phyloP scores from a whole-genome alignment of 2,888 invertebrate species.

The Drosophila greeni region DNA sequence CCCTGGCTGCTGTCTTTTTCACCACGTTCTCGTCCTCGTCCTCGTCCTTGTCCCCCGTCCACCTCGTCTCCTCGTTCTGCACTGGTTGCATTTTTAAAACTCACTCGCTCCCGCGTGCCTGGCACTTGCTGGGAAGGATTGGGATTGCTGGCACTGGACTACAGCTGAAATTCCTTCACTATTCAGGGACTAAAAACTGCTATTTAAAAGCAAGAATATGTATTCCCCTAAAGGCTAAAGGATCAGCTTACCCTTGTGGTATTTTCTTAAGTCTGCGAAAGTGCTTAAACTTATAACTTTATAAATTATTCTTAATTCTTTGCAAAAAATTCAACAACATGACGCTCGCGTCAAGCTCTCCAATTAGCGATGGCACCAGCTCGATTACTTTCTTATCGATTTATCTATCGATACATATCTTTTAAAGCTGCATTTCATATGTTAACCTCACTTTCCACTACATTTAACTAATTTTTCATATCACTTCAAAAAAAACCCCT shows the following conservation, averaged over 20 bases:
- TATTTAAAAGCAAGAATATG: not conserved
- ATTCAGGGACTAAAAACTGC: not conserved
- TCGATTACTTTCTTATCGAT: no score
- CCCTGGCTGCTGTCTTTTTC: conserved; percentile 4
- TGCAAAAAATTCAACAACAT: no score
- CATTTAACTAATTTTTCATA: not conserved
- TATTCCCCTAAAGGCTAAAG: not conserved
- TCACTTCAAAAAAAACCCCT: not conserved
- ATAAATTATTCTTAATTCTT: no score
- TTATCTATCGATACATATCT: no score
- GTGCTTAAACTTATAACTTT: no score
- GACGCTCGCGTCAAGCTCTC: no score
- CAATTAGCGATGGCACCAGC: no score
- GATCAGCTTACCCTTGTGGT: not conserved
- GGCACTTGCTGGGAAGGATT: not conserved
- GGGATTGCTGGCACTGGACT: conserved; percentile 5
- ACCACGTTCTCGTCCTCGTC: not conserved
- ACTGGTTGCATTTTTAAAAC: conserved; percentile 45
- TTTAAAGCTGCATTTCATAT: no score
- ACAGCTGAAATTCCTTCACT: not conserved
- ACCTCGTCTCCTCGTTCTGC: conserved; percentile 24
- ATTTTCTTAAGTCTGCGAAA: no score
- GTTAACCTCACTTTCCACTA: no score
- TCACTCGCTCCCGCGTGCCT: conserved; percentile 8
- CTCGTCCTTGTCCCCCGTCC: not conserved